Percentiles rank a stretch among this genome's conserved stretches.
phyloP scores from a whole-genome alignment of 1,140 invertebrate species.

The Phthorimaea operculella region DNA sequence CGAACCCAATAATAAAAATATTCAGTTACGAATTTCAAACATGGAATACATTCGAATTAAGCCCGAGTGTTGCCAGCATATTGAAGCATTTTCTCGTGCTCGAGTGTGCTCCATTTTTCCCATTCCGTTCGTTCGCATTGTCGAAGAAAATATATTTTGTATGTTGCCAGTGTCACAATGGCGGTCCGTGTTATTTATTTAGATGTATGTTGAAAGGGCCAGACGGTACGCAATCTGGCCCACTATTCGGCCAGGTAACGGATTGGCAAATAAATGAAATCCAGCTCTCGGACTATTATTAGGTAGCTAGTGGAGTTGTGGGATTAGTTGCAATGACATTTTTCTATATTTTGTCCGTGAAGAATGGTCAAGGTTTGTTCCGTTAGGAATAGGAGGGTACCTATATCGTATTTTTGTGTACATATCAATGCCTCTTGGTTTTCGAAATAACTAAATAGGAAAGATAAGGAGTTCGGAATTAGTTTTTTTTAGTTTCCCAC shows the following conservation, averaged over 20 bases:
- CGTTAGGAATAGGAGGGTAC: too few relatives aligned
- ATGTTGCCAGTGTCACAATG: conserved; percentile 42
- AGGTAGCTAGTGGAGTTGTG: conserved; percentile 8
- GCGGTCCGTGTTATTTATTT: conserved; percentile 51
- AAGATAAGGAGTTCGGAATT: too few relatives aligned
- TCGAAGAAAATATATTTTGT: conserved; percentile 50
- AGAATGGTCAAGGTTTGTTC: too few relatives aligned
- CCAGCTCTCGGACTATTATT: conserved; percentile 33
- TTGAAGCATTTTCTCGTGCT: conserved; percentile 29
- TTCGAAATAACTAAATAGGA: too few relatives aligned
- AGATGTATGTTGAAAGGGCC: conserved; percentile 31
- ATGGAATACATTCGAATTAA: conserved; percentile 25
- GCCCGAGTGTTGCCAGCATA: conserved; percentile 27
- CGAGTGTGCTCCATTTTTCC: conserved; percentile 37
- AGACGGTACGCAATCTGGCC: conserved; percentile 34
- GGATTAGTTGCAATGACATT: too few relatives aligned
- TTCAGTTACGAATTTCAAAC: conserved; percentile 16
- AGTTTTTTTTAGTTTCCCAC: too few relatives aligned
- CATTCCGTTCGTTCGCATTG: conserved; percentile 27
- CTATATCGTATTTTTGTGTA: too few relatives aligned
- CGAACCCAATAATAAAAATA: conserved; percentile 2
- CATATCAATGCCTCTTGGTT: too few relatives aligned
- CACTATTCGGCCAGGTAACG: conserved; percentile 31
- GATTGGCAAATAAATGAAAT: conserved; percentile 51
- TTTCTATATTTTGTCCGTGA: too few relatives aligned